phyloP scores from a whole-genome alignment of 2,113 vertebrate species.

The Clupea harengus region DNA sequence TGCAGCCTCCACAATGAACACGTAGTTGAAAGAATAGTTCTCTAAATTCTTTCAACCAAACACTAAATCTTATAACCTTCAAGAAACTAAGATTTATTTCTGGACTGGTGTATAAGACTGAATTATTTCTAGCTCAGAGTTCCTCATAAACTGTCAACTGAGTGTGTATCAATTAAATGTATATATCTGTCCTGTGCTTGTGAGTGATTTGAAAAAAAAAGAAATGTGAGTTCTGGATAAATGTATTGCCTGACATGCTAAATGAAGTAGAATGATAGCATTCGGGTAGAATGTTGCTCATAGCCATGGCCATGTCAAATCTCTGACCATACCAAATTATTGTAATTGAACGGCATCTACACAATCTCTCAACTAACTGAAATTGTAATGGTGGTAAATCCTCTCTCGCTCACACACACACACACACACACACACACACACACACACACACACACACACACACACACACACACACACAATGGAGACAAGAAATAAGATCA shows the following conservation, averaged over 20 bases:
- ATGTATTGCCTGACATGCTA: neutral
- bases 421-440: constrained; percentile 3
- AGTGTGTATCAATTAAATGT: neutral
- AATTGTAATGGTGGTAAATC: too few species aligned
- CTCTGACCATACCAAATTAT: neutral
- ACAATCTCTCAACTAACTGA: neutral
- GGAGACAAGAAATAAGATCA: neutral
- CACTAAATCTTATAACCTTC: too few species aligned
- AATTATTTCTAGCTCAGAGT: too few species aligned
- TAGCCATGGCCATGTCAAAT: neutral
- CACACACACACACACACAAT: constrained; percentile 9
- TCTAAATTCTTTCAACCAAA: too few species aligned
- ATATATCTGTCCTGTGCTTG: neutral
- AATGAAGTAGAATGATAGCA: neutral
- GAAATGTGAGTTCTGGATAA: neutral
- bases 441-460: constrained; percentile 8
- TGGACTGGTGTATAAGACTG: too few species aligned
- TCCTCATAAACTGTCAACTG: too few species aligned
- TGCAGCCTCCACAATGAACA: too few species aligned
- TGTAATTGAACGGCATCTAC: neutral
- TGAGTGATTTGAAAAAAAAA: neutral
- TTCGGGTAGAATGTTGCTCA: neutral
- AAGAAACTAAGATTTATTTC: too few species aligned
- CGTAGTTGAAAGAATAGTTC: too few species aligned
- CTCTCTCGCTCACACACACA: neutral